Evolutionary conservation across 2,888 invertebrate genomes (phyloP), one percentile per base, ranked within the genome.

Genomic region (Tetrapedia diversipes): DNA sequence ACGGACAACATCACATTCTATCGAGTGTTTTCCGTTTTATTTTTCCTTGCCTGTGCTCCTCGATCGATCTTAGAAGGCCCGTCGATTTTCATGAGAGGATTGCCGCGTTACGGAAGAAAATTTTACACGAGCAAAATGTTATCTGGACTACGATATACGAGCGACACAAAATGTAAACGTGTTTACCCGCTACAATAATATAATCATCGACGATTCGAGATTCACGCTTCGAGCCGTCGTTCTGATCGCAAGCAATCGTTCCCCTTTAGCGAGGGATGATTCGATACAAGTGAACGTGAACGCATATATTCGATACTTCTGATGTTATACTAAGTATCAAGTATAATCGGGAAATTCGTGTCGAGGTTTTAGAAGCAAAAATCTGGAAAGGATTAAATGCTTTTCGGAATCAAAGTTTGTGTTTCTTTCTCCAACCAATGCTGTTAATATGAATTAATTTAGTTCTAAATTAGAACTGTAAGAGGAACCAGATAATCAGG

Each of bases 131-230:
- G 68, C 10, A 24, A 59, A 71, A 63, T 27, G 45, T 24, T 66
- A 39, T 24, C 10, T 39, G 47, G 47, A 47, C 49, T 66, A 77
- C 66, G 53, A 70, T 66, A n/a, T n/a, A 70, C 66, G 49, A 65
- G 66, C 45, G 77, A 77, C 77, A 54, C 47, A 78, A 74, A 77
- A 66, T 51, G 32, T 27, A 60, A 77, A 29, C 56, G 14, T 4
- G 24, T 49, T 61, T 22, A 67, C 45, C 45, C 34, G 41, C 43
- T 71, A 68, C 2, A 54, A 70, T n/a, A n/a, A n/a, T 49, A 53
- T 75, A 64, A 81, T 81, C 41, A 69, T 61, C 61, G 49, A 54
- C 54, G 45, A 61, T 39, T 69, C 61, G 61, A 49, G 34, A 49
- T 24, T 14, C 47, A 72, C 41, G 34, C 10, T 11, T 14, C 24